Evolutionary conservation across 2,797 vertebrate species (phyloP).

Genomic region (Bothrops alternatus): DNA sequence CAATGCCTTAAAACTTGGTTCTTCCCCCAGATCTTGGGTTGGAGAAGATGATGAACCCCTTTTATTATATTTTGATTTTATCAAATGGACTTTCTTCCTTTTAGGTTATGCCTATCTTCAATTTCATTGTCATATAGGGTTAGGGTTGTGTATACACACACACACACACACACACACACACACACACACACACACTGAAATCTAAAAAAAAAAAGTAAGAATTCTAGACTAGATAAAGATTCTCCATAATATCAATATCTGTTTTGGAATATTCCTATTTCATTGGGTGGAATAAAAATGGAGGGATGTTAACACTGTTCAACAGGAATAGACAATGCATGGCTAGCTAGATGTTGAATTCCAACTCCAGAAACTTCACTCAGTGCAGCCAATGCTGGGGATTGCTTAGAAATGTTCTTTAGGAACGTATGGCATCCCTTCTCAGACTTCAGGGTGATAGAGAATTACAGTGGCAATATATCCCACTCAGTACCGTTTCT

Average conservation of each 20-base stretch:
- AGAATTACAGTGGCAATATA: not conserved
- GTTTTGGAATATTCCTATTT: not conserved
- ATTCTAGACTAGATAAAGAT: not conserved
- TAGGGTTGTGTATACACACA: too few relatives aligned
- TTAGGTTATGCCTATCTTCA: not conserved
- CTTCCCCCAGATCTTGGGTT: not conserved
- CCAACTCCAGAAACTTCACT: not conserved
- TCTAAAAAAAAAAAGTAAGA: not conserved
- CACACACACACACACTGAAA: not conserved
- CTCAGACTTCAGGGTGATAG: not conserved
- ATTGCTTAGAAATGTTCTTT: not conserved
- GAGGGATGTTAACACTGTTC: not conserved
- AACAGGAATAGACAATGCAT: not conserved
- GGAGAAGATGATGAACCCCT: not conserved
- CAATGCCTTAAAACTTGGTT: not conserved
- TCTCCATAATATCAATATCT: not conserved
- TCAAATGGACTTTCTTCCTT: not conserved
- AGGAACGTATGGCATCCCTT: not conserved
- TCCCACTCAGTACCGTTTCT: not conserved
- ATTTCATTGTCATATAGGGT: too few relatives aligned
- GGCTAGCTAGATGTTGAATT: not conserved
- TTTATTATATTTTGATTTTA: not conserved
- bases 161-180: too few relatives aligned
- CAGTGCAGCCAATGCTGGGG: not conserved
- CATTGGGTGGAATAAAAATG: not conserved